These are phyloP conservation scores for Hypercompe scribonia DNA, from an alignment of 2,888 invertebrate species.

Conservation along the genomic window DNA sequence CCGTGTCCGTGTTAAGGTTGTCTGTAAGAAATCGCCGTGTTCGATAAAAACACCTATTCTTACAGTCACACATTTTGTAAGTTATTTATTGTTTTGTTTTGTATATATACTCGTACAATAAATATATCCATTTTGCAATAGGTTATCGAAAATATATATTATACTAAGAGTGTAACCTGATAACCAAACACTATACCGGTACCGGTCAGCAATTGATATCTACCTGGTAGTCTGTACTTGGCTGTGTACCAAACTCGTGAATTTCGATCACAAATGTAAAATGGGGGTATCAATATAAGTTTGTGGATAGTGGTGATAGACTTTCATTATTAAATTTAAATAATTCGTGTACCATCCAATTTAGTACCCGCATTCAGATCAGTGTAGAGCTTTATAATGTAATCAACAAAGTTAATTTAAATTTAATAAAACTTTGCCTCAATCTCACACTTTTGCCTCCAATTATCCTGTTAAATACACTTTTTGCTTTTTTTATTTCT, in stretches of 20 bases:
- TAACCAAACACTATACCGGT: too few relatives aligned
- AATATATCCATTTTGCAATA: too few relatives aligned
- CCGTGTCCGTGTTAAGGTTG: too few relatives aligned
- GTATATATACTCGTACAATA: too few relatives aligned
- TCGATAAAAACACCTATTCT: too few relatives aligned
- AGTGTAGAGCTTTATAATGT: neutral
- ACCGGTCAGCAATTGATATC: neutral
- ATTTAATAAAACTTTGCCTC: conserved; percentile 4
- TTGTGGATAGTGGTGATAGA: neutral
- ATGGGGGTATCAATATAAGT: neutral
- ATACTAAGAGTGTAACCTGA: neutral
- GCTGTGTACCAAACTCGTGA: neutral
- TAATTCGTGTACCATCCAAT: neutral
- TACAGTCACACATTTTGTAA: too few relatives aligned
- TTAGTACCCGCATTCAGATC: neutral
- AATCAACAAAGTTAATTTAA: conserved; percentile 10
- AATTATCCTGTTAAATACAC: neutral
- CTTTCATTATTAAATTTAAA: neutral
- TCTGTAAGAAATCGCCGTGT: too few relatives aligned
- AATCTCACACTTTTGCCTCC: neutral
- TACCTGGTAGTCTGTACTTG: neutral
- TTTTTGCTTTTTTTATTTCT: neutral
- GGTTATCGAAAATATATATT: too few relatives aligned
- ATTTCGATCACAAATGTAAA: neutral
- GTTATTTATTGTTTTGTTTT: too few relatives aligned